These are phyloP conservation scores for Cichlasoma orientale DNA, from an alignment of 2,797 vertebrate genomes.

Conservation along the genomic window DNA sequence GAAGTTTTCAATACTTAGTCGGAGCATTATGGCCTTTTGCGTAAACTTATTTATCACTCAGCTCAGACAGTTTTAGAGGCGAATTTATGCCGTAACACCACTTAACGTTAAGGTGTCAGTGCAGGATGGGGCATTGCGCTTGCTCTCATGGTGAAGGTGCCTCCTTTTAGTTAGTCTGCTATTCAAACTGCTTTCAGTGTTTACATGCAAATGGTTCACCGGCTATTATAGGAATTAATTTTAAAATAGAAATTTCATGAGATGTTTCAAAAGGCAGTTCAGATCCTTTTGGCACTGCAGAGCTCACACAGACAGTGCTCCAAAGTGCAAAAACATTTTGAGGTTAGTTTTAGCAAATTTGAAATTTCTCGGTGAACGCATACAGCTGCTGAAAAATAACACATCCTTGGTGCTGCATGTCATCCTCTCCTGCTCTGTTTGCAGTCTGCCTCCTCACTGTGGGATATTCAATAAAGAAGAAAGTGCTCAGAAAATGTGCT, in stretches of 20 bases:
- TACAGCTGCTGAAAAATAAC: not conserved
- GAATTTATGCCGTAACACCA: not conserved
- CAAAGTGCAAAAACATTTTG: not conserved
- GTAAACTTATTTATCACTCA: not conserved
- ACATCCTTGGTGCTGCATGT: not conserved
- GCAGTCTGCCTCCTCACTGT: not conserved
- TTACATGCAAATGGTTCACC: not conserved
- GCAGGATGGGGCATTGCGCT: not conserved
- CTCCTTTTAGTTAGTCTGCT: not conserved
- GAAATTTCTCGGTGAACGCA: not conserved
- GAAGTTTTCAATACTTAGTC: not conserved
- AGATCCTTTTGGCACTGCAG: not conserved
- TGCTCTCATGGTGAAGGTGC: not conserved
- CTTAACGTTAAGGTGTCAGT: not conserved
- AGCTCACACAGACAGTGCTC: no score
- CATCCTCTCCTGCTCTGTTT: not conserved
- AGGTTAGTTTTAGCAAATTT: not conserved
- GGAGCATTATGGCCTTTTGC: not conserved
- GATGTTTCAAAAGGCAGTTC: not conserved
- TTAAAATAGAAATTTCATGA: not conserved
- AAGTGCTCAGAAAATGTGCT: not conserved
- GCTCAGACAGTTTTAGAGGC: not conserved
- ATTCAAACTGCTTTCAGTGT: not conserved
- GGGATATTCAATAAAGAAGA: not conserved
- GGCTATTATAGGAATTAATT: no score